Evolutionary conservation across 2,888 invertebrate genomes (phyloP).

Genomic region (Drosophila multiciliata): DNA sequence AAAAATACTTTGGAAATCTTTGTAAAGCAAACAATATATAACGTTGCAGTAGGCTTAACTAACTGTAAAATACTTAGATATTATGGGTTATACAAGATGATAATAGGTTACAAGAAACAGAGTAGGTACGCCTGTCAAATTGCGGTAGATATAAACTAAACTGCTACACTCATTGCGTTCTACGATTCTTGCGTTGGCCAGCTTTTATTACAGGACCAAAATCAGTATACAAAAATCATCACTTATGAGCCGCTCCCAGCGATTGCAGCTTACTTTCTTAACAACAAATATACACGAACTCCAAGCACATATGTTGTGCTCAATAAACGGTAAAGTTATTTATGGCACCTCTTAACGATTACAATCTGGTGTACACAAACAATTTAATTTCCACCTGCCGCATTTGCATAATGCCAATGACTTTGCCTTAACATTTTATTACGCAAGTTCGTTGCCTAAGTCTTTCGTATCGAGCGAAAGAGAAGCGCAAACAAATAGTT

Average conservation of each 20-base stretch:
- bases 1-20: not conserved
- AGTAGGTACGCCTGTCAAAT: too few relatives aligned
- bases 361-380: conserved; percentile 54
- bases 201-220: conserved; percentile 18
- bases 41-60: too few relatives aligned
- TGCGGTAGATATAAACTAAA: not conserved
- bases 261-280: conserved; percentile 39
- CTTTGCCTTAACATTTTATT: conserved; percentile 52
- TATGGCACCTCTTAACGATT: conserved; percentile 47
- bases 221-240: conserved; percentile 29
- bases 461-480: conserved; percentile 49
- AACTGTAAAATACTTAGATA: too few relatives aligned
- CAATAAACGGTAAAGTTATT: conserved; percentile 70
- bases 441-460: conserved; percentile 69
- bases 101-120: too few relatives aligned
- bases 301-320: conserved; percentile 19
- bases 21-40: too few relatives aligned
- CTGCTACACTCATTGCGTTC: conserved; percentile 10
- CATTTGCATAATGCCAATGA: conserved; percentile 74
- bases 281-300: conserved; percentile 23
- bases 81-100: too few relatives aligned
- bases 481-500: conserved; percentile 18
- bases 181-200: conserved; percentile 19
- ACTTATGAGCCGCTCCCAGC: conserved; percentile 41
- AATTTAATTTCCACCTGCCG: conserved; percentile 63